Base-by-base conservation (phyloP, 2,888 invertebrate species). In the Monochamus alternatus region DNA sequence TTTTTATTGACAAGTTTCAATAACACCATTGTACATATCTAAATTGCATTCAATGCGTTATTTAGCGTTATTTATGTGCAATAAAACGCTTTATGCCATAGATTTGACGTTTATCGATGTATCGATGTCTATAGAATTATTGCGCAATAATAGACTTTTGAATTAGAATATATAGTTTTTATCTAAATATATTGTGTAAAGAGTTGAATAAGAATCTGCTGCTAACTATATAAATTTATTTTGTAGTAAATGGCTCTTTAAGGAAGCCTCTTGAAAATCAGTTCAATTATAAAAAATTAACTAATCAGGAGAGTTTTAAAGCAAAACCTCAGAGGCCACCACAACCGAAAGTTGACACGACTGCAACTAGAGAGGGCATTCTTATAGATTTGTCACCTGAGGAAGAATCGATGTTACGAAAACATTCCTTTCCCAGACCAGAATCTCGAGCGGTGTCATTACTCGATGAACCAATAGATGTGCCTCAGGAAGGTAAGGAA, bases 281-380 rank as follows among this genome's bases (percentile, higher is more conserved):
- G 86, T 96, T 95, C 85, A 93, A 94, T 84, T 97, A 97, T 86
- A 94, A 94, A 82, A 96, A 96, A 86, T 90, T 97, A 38, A 38
- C 38, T 38, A 38, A 97, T 86, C 96, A 97, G 67, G 77, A 77
- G 58, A 78, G 77, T 22, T 75, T 73, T 58, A 80, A 80, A 58
- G 43, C 81, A 60, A 90, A 89, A 84, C 88, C 91, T 66, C 75
- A 86, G 78, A 76, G 91, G 82, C 89, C 91, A 81, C 88, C 90
- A 64, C 88, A 89, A 81, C 89, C 91, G 22, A 85, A 85, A 80
- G 73, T 84, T 14, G 82, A 82, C 64, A 77, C 82, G 51, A 79
- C 77, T 63, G 77, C 82, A 52, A 79, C 77, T 44, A 78, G 74
- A 10, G 95, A 96, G 89, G 95, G 93, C 73, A 91, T 94, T 75